Base-by-base conservation (phyloP, 2,888 invertebrate genomes). In the Oscheius sp. region DNA sequence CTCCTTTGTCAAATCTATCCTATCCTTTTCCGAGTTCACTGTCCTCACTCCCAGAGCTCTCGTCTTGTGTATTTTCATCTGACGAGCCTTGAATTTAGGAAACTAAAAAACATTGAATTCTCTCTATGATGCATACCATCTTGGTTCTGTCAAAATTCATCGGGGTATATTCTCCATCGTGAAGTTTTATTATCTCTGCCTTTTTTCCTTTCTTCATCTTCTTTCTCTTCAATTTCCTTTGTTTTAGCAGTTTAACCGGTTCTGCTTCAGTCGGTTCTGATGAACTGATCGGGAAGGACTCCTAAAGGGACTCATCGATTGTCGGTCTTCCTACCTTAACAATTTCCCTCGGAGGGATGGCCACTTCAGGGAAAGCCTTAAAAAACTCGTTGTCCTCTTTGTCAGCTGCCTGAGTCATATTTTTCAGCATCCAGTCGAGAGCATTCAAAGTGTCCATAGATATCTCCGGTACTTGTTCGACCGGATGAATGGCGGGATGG, bases 351-450 rank as follows among this genome's bases (percentile, higher is more conserved):
- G 54, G 54, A 9, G 33, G 33, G 20, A 54, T 17, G 6, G 33
- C 54, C 14, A 22, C 33, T 36, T 59, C 59, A 8, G 26, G 30
- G 30, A 63, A 22, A 8, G 50, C 20, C 24, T 20, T 50, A 2
- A 66, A 38, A 9, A 56, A 64, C 41, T 44, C 50, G 20, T 32
- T 57, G 17, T 71, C 71, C 28, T 49, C 65, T 8, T 64, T 56
- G 45, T 76, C 62, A 1, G 82, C 80, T 0, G 83, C 82, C 51
- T 78, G 74, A 8, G 79, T 79, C 75, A 84, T 82, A 62, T 82
- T 82, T 17, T 77, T 77, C 68, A 84, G 54, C 82, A 84, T 81
- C 84, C 84, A 84, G 62, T 85, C 82, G 20, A 84, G 67, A 8
- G 84, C 84, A 41, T 75, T 76, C 24, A 78, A 74, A 0, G 84